Percentiles rank a stretch among this genome's conserved stretches.
Evolutionary conservation across 2,888 invertebrate species (phyloP).

Genomic region (Epistrophella euchroma): DNA sequence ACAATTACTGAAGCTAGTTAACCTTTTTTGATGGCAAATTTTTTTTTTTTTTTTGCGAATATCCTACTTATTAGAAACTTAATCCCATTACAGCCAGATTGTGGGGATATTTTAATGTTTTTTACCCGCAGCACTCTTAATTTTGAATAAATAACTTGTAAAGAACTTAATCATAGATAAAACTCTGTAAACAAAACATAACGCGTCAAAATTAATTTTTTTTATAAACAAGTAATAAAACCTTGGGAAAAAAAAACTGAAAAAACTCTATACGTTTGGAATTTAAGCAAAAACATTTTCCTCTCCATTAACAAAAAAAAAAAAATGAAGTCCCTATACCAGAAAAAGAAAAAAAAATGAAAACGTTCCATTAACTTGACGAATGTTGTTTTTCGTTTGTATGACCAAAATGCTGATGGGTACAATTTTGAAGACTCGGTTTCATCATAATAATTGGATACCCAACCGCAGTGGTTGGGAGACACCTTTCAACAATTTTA

Average conservation of each 20-base stretch:
- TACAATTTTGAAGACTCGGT: conserved; percentile 21
- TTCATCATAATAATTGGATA: conserved; percentile 37
- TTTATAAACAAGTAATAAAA: not conserved
- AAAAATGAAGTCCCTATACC: not conserved
- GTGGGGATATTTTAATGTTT: too few relatives aligned
- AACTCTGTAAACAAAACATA: too few relatives aligned
- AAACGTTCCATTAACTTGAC: conserved; percentile 8
- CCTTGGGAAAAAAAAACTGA: not conserved
- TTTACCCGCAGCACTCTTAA: too few relatives aligned
- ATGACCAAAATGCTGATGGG: conserved; percentile 4
- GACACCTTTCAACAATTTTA: conserved; percentile 20
- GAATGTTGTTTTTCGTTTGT: not conserved
- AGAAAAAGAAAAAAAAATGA: not conserved
- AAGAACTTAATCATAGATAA: too few relatives aligned
- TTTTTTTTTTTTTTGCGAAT: too few relatives aligned
- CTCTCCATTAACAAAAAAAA: conserved; percentile 4
- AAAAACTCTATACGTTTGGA: not conserved
- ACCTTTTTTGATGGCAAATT: too few relatives aligned
- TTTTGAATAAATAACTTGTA: too few relatives aligned
- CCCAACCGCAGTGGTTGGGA: conserved; percentile 2
- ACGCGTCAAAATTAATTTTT: too few relatives aligned
- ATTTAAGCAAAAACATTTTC: not conserved
- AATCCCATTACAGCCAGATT: too few relatives aligned
- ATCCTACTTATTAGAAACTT: too few relatives aligned
- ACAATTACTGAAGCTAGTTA: too few relatives aligned